Evolutionary conservation across 2,888 invertebrate genomes (phyloP).

Genomic region (Pseudanteris insignis): DNA sequence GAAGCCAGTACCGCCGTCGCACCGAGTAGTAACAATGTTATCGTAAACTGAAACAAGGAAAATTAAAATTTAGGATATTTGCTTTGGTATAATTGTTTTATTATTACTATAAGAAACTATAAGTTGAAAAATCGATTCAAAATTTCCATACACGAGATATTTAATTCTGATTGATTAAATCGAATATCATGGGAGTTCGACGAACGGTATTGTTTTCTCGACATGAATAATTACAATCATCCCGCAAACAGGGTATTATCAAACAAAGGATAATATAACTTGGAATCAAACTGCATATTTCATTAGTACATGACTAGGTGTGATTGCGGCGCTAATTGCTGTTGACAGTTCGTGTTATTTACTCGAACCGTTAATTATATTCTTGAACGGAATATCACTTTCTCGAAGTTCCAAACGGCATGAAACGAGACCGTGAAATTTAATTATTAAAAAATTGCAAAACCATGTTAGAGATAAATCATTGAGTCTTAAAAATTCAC

Average conservation of each 20-base stretch:
- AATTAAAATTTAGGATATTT: neutral
- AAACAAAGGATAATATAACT: too few species aligned
- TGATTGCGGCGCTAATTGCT: constrained; percentile 32
- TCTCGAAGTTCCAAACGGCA: constrained; percentile 18
- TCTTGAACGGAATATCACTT: constrained; percentile 20
- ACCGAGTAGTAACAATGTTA: constrained; percentile 38
- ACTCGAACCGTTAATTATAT: constrained; percentile 35
- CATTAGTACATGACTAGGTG: constrained; percentile 23
- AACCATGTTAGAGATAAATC: too few species aligned
- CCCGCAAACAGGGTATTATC: too few species aligned
- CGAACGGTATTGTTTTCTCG: too few species aligned
- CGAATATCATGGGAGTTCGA: too few species aligned
- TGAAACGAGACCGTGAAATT: constrained; percentile 2
- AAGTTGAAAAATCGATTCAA: too few species aligned
- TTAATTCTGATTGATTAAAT: too few species aligned
- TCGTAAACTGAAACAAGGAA: constrained; percentile 41
- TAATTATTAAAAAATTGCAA: neutral
- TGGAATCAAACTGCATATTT: constrained; percentile 35
- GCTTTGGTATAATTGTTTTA: neutral
- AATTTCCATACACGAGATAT: too few species aligned
- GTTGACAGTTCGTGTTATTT: constrained; percentile 36
- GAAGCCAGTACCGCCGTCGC: constrained; percentile 32
- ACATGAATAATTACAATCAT: too few species aligned
- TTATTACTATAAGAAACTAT: too few species aligned
- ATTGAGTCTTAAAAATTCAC: too few species aligned